A percentile compares a stretch with the other conserved stretches of the same genome.
Conservation (phyloP, 2,888 invertebrate species). For the Helleia helle region DNA sequence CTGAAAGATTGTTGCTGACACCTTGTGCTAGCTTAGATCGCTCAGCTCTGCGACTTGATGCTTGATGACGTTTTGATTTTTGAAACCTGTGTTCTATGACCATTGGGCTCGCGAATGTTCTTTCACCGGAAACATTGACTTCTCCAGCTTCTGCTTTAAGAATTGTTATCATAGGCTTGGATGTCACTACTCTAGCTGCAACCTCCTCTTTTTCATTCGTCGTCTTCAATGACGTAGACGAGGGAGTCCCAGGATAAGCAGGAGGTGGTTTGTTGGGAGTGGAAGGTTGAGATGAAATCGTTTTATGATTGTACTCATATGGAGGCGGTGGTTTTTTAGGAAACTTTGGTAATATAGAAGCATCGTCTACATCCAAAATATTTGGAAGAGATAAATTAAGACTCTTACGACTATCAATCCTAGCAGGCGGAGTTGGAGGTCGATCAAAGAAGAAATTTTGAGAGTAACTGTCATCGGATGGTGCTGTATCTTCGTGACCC, state of each 20-base stretch:
- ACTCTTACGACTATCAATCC: slow-evolving; percentile 76
- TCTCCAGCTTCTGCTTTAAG: slow-evolving; percentile 84
- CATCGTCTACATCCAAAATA: slow-evolving; percentile 51
- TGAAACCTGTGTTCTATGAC: slow-evolving; percentile 63
- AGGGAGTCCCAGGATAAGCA: slow-evolving; percentile 73
- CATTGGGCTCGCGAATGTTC: slow-evolving; percentile 68
- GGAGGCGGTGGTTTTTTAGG: slow-evolving; percentile 78
- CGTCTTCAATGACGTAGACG: slow-evolving; percentile 32
- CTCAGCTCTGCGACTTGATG: slow-evolving; percentile 75
- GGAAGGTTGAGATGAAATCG: slow-evolving; percentile 46
- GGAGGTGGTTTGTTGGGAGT: slow-evolving; percentile 75
- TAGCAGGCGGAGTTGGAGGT: slow-evolving; percentile 80
- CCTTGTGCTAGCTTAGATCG: slow-evolving; percentile 75
- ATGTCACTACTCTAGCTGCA: slow-evolving; percentile 83
- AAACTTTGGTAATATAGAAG: slow-evolving; percentile 31
- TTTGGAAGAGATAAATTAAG: slow-evolving; percentile 61
- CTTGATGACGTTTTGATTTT: slow-evolving; percentile 63
- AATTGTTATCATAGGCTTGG: slow-evolving; percentile 83
- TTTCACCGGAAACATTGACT: slow-evolving; percentile 76
- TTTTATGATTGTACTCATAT: slow-evolving; percentile 78
- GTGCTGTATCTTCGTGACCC: slow-evolving; percentile 74
- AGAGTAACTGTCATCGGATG: slow-evolving; percentile 70
- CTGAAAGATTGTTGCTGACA: slow-evolving; percentile 55
- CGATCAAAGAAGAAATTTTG: slow-evolving; percentile 67
- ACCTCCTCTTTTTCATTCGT: slow-evolving; percentile 76